Evolutionary conservation across 2,888 invertebrate species (phyloP).

Genomic region (Xestoiulus laeticollis): DNA sequence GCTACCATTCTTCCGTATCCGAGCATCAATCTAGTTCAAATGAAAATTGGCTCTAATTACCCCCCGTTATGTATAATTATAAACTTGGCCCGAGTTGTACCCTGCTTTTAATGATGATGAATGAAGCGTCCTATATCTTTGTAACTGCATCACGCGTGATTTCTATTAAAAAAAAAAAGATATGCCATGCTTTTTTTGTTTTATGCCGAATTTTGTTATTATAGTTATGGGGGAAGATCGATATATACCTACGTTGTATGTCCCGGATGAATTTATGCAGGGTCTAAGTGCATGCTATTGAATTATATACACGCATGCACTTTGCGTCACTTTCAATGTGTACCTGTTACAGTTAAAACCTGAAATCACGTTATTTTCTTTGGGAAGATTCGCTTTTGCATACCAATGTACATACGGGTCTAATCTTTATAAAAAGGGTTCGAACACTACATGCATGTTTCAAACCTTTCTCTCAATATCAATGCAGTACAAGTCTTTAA

Average conservation of each 20-base stretch:
- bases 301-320: not conserved
- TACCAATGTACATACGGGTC: no score
- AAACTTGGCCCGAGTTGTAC: conserved; percentile 22
- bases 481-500: no score
- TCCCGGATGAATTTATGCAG: not conserved
- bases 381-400: no score
- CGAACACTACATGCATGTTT: no score
- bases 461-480: no score
- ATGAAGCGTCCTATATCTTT: conserved; percentile 17
- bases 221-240: not conserved
- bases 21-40: not conserved
- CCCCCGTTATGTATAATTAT: conserved; percentile 33
- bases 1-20: conserved; percentile 30
- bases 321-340: not conserved
- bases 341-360: not conserved
- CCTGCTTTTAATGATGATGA: conserved; percentile 36
- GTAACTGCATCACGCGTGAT: conserved; percentile 21
- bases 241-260: not conserved
- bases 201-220: not conserved
- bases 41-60: conserved; percentile 38
- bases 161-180: not conserved
- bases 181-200: not conserved
- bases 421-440: no score
- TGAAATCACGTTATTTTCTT: not conserved
- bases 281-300: not conserved